Conservation (phyloP, 35 echinoderm and acorn worm species). For the Lytechinus variegatus region DNA sequence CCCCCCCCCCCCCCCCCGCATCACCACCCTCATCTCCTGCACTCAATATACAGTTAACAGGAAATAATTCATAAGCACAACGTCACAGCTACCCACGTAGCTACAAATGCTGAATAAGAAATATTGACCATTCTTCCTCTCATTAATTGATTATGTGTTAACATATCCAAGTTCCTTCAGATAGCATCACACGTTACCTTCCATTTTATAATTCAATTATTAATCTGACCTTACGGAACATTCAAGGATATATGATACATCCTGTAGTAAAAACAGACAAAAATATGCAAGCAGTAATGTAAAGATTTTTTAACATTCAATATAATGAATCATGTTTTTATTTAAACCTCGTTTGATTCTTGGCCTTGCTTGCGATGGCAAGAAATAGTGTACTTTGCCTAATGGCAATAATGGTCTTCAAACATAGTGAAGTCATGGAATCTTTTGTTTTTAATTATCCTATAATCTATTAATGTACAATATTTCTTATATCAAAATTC, state of each 20-base stretch:
- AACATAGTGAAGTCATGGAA: too few species aligned
- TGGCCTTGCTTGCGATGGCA: too few species aligned
- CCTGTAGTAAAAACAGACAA: background rate
- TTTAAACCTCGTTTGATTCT: too few species aligned
- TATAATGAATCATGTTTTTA: too few species aligned
- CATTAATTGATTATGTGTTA: constrained; percentile 14
- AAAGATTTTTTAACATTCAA: too few species aligned
- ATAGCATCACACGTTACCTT: background rate
- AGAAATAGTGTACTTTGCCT: too few species aligned
- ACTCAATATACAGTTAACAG: background rate
- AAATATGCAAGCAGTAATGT: background rate
- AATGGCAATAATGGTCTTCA: too few species aligned
- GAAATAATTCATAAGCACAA: background rate
- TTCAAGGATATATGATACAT: constrained; percentile 6
- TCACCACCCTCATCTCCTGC: too few species aligned
- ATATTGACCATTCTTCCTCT: background rate
- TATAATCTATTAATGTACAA: too few species aligned
- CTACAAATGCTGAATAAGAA: background rate
- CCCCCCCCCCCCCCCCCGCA: too few species aligned
- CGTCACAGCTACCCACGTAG: background rate
- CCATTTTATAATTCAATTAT: background rate
- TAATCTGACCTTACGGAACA: background rate
- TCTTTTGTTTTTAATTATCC: too few species aligned
- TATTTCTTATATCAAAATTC: too few species aligned
- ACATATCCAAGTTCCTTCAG: background rate